phyloP scores from a whole-genome alignment of 2,888 invertebrate genomes.

The Diloba caeruleocephala region DNA sequence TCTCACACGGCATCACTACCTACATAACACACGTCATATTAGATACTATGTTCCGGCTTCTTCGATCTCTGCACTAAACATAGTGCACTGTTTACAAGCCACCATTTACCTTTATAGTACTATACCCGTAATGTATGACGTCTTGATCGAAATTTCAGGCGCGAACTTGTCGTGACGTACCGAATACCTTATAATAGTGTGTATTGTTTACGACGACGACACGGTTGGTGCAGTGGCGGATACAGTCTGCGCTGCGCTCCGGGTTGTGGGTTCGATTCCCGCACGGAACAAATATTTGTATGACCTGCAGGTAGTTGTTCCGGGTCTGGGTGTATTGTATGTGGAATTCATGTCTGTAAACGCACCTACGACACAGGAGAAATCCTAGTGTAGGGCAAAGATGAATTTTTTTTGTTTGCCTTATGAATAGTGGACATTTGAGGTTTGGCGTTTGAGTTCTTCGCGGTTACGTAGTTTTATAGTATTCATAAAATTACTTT shows the following conservation, averaged over 20 bases:
- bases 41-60: background rate
- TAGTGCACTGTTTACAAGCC: slow-evolving; percentile 7
- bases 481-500: slow-evolving; percentile 8
- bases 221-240: too few species aligned
- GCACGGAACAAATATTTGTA: too few species aligned
- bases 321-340: too few species aligned
- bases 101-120: background rate
- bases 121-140: slow-evolving; percentile 1
- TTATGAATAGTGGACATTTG: slow-evolving; percentile 26
- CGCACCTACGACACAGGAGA: too few species aligned
- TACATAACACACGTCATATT: slow-evolving; percentile 26
- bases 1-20: slow-evolving; percentile 52
- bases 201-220: too few species aligned
- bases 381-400: too few species aligned
- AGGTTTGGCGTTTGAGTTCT: slow-evolving; percentile 2
- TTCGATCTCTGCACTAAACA: background rate
- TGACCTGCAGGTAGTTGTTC: too few species aligned
- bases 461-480: background rate
- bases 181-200: background rate
- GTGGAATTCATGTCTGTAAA: too few species aligned
- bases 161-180: slow-evolving; percentile 2
- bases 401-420: background rate
- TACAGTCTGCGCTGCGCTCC: too few species aligned
- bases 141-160: background rate
- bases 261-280: too few species aligned